Percentiles rank a stretch among this genome's conserved stretches.
These are phyloP conservation scores for Microhierax caerulescens DNA, from an alignment of 2,797 vertebrate species.

Conservation along the genomic window DNA sequence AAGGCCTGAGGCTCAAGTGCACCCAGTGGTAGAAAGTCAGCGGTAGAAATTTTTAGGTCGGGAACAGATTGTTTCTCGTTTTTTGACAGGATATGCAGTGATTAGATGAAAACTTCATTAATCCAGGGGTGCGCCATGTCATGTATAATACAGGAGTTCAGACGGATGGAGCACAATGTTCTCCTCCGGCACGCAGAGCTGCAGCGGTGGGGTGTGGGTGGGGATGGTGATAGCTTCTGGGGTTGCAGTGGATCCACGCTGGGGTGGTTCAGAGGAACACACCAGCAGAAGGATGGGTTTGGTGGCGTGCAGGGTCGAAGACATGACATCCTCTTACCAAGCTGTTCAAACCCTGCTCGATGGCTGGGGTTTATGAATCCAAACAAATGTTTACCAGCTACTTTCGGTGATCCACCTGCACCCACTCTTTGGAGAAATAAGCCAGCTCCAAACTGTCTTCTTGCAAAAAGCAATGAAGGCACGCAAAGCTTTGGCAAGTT, in stretches of 20 bases:
- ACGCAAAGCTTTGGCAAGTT: background rate
- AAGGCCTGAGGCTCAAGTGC: background rate
- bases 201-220: background rate
- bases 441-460: background rate
- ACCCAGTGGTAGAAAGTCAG: background rate
- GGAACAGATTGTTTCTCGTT: background rate
- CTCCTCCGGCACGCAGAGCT: background rate
- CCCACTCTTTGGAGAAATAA: background rate
- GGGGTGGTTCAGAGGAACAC: background rate
- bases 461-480: background rate
- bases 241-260: accelerated
- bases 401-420: background rate
- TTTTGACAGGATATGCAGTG: background rate
- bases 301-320: background rate
- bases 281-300: accelerated
- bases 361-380: background rate
- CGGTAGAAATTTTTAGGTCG: background rate
- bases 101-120: background rate
- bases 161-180: background rate
- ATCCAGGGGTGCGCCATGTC: background rate
- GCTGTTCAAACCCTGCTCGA: accelerated
- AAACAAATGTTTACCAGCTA: background rate
- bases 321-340: background rate
- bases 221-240: background rate
- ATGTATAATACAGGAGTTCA: background rate